Evolutionary conservation across 1,140 invertebrate genomes (phyloP).

Genomic region (Rhopalosiphum padi): DNA sequence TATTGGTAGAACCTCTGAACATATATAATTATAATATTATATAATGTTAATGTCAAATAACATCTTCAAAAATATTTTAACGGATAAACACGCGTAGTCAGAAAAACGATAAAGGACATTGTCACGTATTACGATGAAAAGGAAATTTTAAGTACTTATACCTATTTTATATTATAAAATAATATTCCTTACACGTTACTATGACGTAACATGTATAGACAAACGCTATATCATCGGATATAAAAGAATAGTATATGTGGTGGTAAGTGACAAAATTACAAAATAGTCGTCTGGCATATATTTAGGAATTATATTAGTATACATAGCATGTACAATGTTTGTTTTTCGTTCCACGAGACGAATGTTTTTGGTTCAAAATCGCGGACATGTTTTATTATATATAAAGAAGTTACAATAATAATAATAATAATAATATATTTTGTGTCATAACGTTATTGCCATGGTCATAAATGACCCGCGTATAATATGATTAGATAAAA

Average conservation of each 20-base stretch:
- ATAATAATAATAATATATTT: neutral
- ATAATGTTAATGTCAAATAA: neutral
- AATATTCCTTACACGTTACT: neutral
- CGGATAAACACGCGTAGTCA: neutral
- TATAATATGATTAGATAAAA: neutral
- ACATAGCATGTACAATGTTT: neutral
- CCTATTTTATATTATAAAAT: neutral
- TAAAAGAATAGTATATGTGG: neutral
- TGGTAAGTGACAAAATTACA: conserved; percentile 1
- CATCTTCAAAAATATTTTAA: neutral
- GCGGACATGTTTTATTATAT: neutral
- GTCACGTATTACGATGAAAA: neutral
- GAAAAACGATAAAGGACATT: neutral
- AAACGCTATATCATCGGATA: neutral
- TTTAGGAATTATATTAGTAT: neutral
- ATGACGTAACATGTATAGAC: neutral
- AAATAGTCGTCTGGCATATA: neutral
- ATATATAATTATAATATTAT: neutral
- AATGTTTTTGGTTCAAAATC: neutral
- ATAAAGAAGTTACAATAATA: neutral
- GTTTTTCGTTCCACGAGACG: neutral
- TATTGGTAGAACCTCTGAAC: neutral
- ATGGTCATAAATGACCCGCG: neutral
- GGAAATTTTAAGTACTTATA: neutral
- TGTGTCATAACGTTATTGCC: neutral